Percentiles rank a stretch among this genome's conserved stretches.
These are phyloP conservation scores for Harpalus rufipes DNA, from an alignment of 2,888 invertebrate species.

Conservation along the genomic window DNA sequence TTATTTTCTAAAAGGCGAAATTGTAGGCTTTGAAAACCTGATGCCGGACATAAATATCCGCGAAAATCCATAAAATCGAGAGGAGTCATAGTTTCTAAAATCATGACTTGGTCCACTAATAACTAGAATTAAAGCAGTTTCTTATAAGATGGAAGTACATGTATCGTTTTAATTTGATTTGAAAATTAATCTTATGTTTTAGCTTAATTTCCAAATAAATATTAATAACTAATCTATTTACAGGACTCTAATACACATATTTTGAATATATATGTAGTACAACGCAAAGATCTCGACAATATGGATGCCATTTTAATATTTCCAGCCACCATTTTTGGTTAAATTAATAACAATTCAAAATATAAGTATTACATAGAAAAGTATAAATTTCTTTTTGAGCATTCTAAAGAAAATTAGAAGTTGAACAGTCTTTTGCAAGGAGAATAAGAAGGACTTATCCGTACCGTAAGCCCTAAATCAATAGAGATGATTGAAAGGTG, in stretches of 20 bases:
- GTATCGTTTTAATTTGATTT: not conserved
- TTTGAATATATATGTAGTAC: too few relatives aligned
- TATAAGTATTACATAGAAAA: too few relatives aligned
- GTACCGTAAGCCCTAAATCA: constrained; percentile 34
- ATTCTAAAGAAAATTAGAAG: too few relatives aligned
- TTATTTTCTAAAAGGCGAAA: constrained; percentile 98
- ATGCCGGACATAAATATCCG: constrained; percentile 94
- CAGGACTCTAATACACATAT: too few relatives aligned
- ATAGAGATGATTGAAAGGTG: constrained; percentile 49
- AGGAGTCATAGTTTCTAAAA: constrained; percentile 99
- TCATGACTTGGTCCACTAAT: constrained; percentile 97
- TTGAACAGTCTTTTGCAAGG: not conserved
- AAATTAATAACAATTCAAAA: too few relatives aligned
- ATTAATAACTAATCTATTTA: too few relatives aligned
- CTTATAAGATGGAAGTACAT: not conserved
- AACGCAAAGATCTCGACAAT: too few relatives aligned
- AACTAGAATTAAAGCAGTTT: constrained; percentile 80
- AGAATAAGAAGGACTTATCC: not conserved
- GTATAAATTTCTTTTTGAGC: too few relatives aligned
- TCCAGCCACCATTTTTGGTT: too few relatives aligned
- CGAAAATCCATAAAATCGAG: constrained; percentile 99
- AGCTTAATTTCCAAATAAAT: too few relatives aligned
- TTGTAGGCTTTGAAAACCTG: constrained; percentile 98
- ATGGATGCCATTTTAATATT: too few relatives aligned
- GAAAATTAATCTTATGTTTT: too few relatives aligned